Conservation (phyloP, 2,113 vertebrate genomes). For the Mormoops blainvillei region DNA sequence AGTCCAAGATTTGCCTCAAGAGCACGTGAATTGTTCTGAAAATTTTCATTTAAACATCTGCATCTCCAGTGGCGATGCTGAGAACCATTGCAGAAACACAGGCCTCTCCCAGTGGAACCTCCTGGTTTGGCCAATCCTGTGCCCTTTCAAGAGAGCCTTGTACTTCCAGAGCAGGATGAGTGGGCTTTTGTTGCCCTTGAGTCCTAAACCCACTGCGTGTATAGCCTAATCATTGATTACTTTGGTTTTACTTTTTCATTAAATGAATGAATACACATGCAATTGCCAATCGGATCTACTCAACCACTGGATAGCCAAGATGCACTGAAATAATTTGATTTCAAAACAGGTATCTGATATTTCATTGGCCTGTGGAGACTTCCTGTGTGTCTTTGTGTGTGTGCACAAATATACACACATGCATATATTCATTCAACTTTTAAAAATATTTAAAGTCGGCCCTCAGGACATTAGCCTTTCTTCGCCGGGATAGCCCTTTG, state of each 20-base stretch:
- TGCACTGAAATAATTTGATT: not conserved
- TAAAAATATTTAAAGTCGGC: not conserved
- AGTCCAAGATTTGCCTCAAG: slow-evolving; percentile 22
- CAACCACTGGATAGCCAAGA: not conserved
- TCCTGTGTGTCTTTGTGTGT: not conserved
- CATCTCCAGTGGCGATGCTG: not conserved
- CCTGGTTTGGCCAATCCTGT: not conserved
- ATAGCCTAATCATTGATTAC: not conserved
- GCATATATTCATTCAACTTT: not conserved
- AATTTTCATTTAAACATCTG: not conserved
- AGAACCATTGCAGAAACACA: not conserved
- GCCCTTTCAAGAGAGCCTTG: not conserved
- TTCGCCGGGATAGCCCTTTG: not conserved
- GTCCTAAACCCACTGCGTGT: not conserved
- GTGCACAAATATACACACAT: not conserved
- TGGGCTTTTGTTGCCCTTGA: rapidly evolving
- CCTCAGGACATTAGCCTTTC: not conserved
- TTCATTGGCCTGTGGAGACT: not conserved
- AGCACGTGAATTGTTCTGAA: not conserved
- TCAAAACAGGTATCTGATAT: not conserved
- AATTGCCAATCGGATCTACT: not conserved
- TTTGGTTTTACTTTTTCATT: not conserved
- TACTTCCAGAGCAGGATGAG: not conserved
- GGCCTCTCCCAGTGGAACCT: not conserved
- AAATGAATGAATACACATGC: not conserved